Base-by-base conservation (phyloP, 2,888 invertebrate genomes). In the Xanthostigma xanthostigma region DNA sequence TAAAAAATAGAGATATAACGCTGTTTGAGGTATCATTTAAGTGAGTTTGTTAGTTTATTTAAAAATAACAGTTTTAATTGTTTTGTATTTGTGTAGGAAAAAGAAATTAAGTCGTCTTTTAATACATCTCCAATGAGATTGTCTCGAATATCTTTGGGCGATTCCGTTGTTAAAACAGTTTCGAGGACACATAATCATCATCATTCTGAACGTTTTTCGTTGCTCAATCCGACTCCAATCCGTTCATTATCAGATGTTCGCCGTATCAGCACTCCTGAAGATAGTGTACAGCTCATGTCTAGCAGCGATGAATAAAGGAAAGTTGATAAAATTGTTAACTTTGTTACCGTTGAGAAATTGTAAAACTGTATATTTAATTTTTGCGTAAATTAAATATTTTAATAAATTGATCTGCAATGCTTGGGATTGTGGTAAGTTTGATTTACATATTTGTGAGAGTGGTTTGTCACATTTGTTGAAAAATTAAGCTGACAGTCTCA, bases 271-370 rank as follows among this genome's bases (percentile, higher is more conserved):
- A 65, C 66, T 9, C 34, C 41, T 11, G 67, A 67, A 46, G 73
- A 73, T 60, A 73, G 70, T 54, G 68, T 73, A 52, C 68, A 69
- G 53, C 61, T 73, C 46, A 72, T 73, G 72, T 68, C 68, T n/a
- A 59, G 59, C 2, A 64, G 64, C 50, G 65, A 66, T 55, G 47
- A 48, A 43, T 48, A 40, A 43, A 42, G 17, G 17, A 17, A 17
- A 4, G 3, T 17, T 17, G 17, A 3, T 17, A 3, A 17, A 17
- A 17, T 3, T 17, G 17, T n/a, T n/a, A n/a, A 17, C 4, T 17
- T 17, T 17, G 17, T 17, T 17, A 17, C 17, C 4, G 17, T 3
- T 17, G 17, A 17, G 17, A 17, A 17, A 17, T 17, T 17, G 17
- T 17, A 17, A 17, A 17, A 17, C 4, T 17, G 17, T 17, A 17